A percentile compares a stretch with the other conserved stretches of the same genome.
phyloP scores from a whole-genome alignment of 2,113 vertebrate species.

The Gallinago media region DNA sequence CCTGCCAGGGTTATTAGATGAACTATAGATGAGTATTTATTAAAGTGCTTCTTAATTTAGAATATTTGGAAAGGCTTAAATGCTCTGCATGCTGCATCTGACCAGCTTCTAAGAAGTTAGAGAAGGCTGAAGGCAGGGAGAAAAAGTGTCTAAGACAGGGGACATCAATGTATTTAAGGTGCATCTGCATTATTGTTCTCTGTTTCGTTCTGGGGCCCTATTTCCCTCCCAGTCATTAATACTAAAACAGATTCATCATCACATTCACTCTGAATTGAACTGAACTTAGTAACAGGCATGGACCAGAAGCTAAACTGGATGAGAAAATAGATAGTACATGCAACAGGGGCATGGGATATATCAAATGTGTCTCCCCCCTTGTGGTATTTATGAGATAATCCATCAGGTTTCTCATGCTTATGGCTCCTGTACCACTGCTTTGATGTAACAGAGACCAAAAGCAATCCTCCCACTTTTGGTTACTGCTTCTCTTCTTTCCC shows the following conservation, averaged over 20 bases:
- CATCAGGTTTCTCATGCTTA: background rate
- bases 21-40: background rate
- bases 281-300: background rate
- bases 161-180: background rate
- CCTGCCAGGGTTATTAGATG: background rate
- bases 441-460: background rate
- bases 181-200: background rate
- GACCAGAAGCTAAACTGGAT: background rate
- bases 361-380: rapidly evolving
- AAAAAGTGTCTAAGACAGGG: background rate
- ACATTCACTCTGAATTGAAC: background rate
- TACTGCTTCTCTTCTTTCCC: background rate
- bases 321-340: background rate
- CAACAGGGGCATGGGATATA: rapidly evolving
- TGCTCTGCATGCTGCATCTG: rapidly evolving
- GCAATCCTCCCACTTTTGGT: background rate
- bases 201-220: background rate
- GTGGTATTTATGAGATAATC: background rate
- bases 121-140: background rate
- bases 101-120: background rate
- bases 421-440: background rate
- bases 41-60: background rate
- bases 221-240: background rate
- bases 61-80: background rate
- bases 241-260: background rate